These are phyloP conservation scores for Tachina lurida DNA, from an alignment of 2,888 invertebrate genomes.

Conservation along the genomic window DNA sequence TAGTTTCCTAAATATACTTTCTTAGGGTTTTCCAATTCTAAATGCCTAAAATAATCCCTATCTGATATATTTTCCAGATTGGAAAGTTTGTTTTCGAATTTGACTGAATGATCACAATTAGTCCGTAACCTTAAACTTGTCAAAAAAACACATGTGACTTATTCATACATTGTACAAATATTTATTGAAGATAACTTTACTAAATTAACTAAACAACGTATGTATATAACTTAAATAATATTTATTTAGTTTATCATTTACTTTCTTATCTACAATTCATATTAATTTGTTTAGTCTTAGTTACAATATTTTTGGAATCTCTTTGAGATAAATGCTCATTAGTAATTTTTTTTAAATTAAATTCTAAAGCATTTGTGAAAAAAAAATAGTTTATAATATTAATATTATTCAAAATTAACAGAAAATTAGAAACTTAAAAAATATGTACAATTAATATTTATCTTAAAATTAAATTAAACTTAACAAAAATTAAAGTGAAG, in stretches of 20 bases:
- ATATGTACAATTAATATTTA: not conserved
- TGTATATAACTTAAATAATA: not conserved
- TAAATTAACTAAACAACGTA: not conserved
- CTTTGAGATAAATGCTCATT: constrained; percentile 28
- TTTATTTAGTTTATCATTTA: not conserved
- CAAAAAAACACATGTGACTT: not conserved
- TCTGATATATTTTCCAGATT: too few species aligned
- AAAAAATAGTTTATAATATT: not conserved
- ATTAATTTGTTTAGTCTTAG: not conserved
- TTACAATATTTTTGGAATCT: constrained; percentile 41
- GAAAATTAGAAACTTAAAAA: not conserved
- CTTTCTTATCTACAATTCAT: not conserved
- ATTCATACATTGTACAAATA: not conserved
- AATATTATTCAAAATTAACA: constrained; percentile 6
- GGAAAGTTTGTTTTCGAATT: too few species aligned
- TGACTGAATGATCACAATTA: too few species aligned
- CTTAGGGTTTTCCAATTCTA: too few species aligned
- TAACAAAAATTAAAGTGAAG: not conserved
- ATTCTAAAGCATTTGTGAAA: not conserved
- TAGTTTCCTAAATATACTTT: too few species aligned
- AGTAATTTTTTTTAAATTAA: not conserved
- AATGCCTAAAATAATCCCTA: too few species aligned
- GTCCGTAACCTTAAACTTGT: too few species aligned
- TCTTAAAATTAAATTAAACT: not conserved
- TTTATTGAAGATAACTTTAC: not conserved